phyloP scores from a whole-genome alignment of 2,797 vertebrate genomes.

The Taenioides sp. region DNA sequence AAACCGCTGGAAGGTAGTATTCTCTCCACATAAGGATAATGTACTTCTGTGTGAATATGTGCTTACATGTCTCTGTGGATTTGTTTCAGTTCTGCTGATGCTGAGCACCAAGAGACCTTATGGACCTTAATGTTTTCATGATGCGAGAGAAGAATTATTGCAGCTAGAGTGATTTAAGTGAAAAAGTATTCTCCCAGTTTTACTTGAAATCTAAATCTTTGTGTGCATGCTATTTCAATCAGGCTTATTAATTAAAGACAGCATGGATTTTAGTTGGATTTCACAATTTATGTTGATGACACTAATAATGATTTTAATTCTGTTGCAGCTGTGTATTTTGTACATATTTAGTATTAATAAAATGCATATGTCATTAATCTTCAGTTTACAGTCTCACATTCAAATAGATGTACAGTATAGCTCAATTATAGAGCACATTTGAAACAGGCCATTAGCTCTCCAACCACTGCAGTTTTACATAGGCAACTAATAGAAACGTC shows the following conservation, averaged over 20 bases:
- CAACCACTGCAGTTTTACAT: neutral
- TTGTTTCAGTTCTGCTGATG: constrained; percentile 81
- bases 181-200: constrained; percentile 50
- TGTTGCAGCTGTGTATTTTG: constrained; percentile 45
- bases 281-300: constrained; percentile 20
- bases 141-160: constrained; percentile 40
- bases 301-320: constrained; percentile 22
- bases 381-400: neutral
- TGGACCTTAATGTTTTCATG: constrained; percentile 41
- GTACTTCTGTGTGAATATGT: neutral
- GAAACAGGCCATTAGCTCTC: neutral
- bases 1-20: constrained; percentile 94
- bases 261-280: constrained; percentile 31
- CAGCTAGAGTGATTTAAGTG: constrained; percentile 42
- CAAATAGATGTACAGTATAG: neutral
- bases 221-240: constrained; percentile 54
- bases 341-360: constrained; percentile 55
- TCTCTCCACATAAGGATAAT: neutral
- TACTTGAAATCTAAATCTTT: constrained; percentile 60
- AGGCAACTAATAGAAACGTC: neutral
- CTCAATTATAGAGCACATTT: neutral
- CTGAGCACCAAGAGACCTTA: constrained; percentile 27
- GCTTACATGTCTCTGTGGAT: neutral
- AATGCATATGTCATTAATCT: constrained; percentile 27
- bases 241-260: constrained; percentile 30